Percentiles rank a stretch among this genome's conserved stretches.
Conservation (phyloP, 2,888 invertebrate species). For the Choreutis nemorana region DNA sequence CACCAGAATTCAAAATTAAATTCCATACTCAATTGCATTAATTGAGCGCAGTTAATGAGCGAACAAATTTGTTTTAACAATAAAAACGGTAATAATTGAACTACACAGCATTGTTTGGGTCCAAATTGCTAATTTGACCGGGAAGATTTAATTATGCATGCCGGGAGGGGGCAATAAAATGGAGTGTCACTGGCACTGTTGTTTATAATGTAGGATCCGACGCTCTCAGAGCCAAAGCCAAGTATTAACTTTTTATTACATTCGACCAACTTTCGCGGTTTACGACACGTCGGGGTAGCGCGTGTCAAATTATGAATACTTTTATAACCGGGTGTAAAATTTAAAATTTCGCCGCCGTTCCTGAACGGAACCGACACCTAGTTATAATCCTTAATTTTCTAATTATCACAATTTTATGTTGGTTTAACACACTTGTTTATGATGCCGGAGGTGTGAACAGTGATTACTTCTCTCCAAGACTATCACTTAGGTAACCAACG, state of each 20-base stretch:
- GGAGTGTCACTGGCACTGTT: conserved; percentile 55
- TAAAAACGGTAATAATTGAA: conserved; percentile 56
- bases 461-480: too few relatives aligned
- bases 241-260: conserved; percentile 61
- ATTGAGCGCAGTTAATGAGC: conserved; percentile 49
- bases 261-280: conserved; percentile 50
- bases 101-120: conserved; percentile 54
- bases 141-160: conserved; percentile 65
- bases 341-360: conserved; percentile 9
- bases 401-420: too few relatives aligned
- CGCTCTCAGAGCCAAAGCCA: conserved; percentile 38
- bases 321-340: conserved; percentile 17
- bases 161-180: conserved; percentile 52
- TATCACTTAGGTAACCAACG: too few relatives aligned
- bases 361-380: too few relatives aligned
- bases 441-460: too few relatives aligned
- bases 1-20: too few relatives aligned
- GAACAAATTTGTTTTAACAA: conserved; percentile 55
- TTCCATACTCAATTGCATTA: conserved; percentile 26
- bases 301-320: conserved; percentile 30
- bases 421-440: too few relatives aligned
- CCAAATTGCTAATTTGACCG: conserved; percentile 63
- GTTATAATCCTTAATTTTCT: too few relatives aligned
- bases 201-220: conserved; percentile 60
- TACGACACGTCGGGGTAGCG: conserved; percentile 30